A percentile compares a stretch with the other conserved stretches of the same genome.
phyloP scores from a whole-genome alignment of 2,113 vertebrate species.

The Pluvialis apricaria region DNA sequence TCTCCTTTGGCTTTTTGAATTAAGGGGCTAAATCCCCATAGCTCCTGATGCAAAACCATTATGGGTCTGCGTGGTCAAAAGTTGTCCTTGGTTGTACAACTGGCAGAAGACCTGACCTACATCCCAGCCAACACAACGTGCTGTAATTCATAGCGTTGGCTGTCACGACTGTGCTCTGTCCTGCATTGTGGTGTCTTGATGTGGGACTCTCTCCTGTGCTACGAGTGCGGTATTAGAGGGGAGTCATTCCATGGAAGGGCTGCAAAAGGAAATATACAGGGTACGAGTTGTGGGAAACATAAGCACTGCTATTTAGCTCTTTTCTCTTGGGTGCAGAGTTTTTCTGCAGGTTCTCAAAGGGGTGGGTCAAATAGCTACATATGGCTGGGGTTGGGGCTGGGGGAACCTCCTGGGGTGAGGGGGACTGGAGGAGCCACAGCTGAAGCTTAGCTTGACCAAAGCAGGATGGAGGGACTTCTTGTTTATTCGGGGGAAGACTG shows the following conservation, averaged over 20 bases:
- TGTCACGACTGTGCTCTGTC: fast-evolving
- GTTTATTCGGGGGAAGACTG: not conserved
- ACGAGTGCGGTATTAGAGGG: not conserved
- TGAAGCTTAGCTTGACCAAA: not conserved
- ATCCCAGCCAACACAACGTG: fast-evolving
- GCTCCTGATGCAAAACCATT: not conserved
- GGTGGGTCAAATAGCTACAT: fast-evolving
- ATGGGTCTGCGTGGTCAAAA: not conserved
- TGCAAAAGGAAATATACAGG: not conserved
- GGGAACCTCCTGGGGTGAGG: not conserved
- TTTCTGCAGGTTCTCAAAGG: not conserved
- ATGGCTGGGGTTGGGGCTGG: not conserved
- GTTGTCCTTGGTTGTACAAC: not conserved
- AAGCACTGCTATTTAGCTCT: not conserved
- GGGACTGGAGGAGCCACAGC: not conserved
- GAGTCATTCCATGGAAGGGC: not conserved
- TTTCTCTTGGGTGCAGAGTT: not conserved
- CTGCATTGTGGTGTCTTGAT: fast-evolving
- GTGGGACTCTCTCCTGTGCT: not conserved
- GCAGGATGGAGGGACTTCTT: not conserved
- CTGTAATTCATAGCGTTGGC: not conserved
- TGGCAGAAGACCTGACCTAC: not conserved
- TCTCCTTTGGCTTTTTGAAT: not conserved
- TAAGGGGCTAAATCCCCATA: not conserved
- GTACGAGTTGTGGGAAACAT: not conserved